Evolutionary conservation across 2,888 invertebrate species (phyloP).

Genomic region (Nasonovia ribisnigri): DNA sequence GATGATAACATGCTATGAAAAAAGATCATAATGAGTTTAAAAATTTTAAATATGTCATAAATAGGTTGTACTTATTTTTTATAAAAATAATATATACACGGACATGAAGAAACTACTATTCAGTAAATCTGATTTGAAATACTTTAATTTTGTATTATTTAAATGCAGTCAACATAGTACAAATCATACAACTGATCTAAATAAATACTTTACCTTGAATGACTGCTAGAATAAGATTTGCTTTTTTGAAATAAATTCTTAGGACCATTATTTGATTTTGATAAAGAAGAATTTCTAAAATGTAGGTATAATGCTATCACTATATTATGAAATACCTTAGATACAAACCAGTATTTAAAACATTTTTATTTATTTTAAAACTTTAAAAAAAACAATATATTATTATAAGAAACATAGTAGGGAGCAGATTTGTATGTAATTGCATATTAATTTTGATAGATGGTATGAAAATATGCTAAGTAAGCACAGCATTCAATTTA

Average conservation of each 20-base stretch:
- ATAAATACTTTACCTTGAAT: constrained; percentile 36
- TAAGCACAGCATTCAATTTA: too few relatives aligned
- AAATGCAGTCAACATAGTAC: not conserved
- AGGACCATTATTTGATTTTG: constrained; percentile 36
- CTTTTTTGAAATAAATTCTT: constrained; percentile 41
- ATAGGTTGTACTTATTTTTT: not conserved
- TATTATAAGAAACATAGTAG: not conserved
- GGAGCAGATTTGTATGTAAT: too few relatives aligned
- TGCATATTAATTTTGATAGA: too few relatives aligned
- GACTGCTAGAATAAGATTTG: constrained; percentile 14
- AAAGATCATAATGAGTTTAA: not conserved
- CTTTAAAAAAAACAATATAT: not conserved
- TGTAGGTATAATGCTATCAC: not conserved
- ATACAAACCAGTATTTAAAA: not conserved
- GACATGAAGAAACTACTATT: not conserved
- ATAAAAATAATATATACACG: not conserved
- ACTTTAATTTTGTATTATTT: not conserved
- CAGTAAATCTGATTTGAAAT: not conserved
- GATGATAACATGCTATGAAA: not conserved
- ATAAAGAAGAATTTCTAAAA: constrained; percentile 41
- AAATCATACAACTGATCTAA: not conserved
- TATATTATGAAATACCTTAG: not conserved
- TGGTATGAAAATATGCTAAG: too few relatives aligned
- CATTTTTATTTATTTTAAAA: not conserved
- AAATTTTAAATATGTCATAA: not conserved